phyloP scores from a whole-genome alignment of 35 echinoderm and acorn worm genomes.

The Ptychodera flava region DNA sequence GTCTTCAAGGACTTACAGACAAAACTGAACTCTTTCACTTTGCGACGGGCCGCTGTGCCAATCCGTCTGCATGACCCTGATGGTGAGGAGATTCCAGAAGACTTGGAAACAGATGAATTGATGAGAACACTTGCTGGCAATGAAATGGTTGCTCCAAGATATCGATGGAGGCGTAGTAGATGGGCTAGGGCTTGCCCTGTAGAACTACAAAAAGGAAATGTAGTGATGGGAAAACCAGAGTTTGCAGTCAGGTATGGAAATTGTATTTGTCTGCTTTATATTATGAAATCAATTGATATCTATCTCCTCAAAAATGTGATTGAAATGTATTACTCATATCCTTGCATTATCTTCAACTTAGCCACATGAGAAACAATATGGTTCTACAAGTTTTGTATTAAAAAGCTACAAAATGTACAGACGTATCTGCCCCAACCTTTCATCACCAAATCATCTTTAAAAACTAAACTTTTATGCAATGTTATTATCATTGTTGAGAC shows the following conservation, averaged over 20 bases:
- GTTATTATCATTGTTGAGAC: too few relatives aligned
- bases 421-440: too few relatives aligned
- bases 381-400: background rate
- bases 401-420: background rate
- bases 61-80: constrained; percentile 90
- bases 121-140: constrained; percentile 81
- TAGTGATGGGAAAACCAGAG: constrained; percentile 91
- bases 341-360: background rate
- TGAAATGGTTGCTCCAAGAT: constrained; percentile 86
- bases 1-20: constrained; percentile 80
- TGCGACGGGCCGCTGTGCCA: constrained; percentile 77
- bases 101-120: constrained; percentile 87
- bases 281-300: background rate
- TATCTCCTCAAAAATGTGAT: background rate
- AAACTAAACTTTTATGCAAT: too few relatives aligned
- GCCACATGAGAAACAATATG: too few relatives aligned
- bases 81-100: constrained; percentile 93
- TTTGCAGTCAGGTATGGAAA: constrained; percentile 86
- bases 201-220: constrained; percentile 89
- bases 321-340: background rate
- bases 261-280: background rate
- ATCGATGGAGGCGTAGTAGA: constrained; percentile 86
- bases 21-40: constrained; percentile 81
- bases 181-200: constrained; percentile 91
- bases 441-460: too few relatives aligned